A percentile compares a stretch with the other conserved stretches of the same genome.
Evolutionary conservation across 2,888 invertebrate genomes (phyloP).

Genomic region (Leptopterna dolabrata): DNA sequence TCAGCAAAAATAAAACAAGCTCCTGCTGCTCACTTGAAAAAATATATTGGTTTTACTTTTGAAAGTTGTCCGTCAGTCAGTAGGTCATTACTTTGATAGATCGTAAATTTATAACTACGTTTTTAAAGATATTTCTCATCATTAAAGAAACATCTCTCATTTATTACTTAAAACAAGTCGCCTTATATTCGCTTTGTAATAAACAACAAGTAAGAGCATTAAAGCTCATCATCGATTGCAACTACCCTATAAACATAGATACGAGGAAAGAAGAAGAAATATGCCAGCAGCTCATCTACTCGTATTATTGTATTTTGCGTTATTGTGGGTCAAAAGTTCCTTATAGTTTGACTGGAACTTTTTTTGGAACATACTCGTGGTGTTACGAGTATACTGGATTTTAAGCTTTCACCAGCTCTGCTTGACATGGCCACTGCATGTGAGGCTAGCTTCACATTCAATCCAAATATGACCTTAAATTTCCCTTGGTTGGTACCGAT

Average conservation of each 20-base stretch:
- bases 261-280: not conserved
- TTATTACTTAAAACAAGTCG: constrained; percentile 35
- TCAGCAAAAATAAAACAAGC: constrained; percentile 56
- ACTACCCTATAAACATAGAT: constrained; percentile 55
- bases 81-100: constrained; percentile 18
- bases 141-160: constrained; percentile 50
- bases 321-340: not conserved
- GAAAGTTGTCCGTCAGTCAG: constrained; percentile 32
- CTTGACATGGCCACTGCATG: too few species aligned
- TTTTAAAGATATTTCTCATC: constrained; percentile 55
- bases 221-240: constrained; percentile 52
- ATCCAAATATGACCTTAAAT: too few species aligned
- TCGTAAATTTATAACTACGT: constrained; percentile 9
- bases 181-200: constrained; percentile 32
- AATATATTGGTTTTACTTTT: constrained; percentile 51
- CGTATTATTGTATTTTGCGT: not conserved
- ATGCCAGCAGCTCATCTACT: constrained; percentile 17
- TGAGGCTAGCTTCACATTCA: too few species aligned
- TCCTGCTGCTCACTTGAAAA: constrained; percentile 30
- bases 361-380: too few species aligned
- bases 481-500: too few species aligned
- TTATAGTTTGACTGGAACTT: not conserved
- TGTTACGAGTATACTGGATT: too few species aligned
- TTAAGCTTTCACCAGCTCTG: too few species aligned
- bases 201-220: constrained; percentile 31